These are phyloP conservation scores for Margarornis squamiger DNA, from an alignment of 2,797 vertebrate species.

Conservation along the genomic window DNA sequence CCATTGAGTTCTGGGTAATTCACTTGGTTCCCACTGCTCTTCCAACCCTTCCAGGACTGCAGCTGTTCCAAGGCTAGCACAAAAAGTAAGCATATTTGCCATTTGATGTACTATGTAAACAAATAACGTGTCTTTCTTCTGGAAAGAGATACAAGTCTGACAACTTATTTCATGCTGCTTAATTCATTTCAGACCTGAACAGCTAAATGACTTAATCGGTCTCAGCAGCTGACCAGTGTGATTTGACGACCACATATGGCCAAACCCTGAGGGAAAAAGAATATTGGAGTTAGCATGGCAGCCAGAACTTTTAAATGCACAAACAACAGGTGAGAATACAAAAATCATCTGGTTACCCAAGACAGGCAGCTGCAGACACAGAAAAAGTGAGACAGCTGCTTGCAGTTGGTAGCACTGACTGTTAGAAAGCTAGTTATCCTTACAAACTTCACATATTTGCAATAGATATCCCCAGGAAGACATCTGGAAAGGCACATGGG, in stretches of 20 bases:
- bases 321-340: conserved; percentile 54
- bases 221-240: conserved; percentile 38
- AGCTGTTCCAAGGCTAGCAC: background rate
- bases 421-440: conserved; percentile 4
- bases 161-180: conserved; percentile 12
- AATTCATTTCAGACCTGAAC: conserved; percentile 43
- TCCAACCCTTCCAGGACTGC: background rate
- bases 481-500: background rate
- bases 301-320: background rate
- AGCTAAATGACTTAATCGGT: conserved; percentile 11
- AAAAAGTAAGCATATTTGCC: background rate
- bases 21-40: background rate
- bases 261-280: background rate
- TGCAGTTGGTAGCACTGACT: background rate
- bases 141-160: conserved; percentile 22
- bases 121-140: conserved; percentile 36
- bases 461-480: conserved; percentile 19
- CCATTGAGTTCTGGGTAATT: background rate
- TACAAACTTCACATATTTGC: background rate
- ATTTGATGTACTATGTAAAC: conserved; percentile 36
- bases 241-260: conserved; percentile 17
- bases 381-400: background rate
- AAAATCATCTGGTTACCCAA: conserved; percentile 10
- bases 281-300: background rate
- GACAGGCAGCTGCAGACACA: background rate